Evolutionary conservation across 1,140 invertebrate species (phyloP).

Genomic region (Oreohelix idahoensis): DNA sequence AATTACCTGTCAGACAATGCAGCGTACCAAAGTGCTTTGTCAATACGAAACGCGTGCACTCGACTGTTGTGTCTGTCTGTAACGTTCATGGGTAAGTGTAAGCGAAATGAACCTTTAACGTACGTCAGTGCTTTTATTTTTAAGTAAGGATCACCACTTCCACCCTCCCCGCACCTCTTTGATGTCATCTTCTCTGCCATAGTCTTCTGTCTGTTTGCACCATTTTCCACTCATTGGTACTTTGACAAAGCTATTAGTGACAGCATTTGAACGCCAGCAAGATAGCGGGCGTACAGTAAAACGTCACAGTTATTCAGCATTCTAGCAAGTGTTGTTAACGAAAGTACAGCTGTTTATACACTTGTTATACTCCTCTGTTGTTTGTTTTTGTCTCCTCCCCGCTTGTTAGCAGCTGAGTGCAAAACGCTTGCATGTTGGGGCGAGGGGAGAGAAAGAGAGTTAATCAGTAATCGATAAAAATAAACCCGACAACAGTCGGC

Average conservation of each 20-base stretch:
- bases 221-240: neutral
- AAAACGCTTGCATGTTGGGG: neutral
- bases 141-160: too few relatives aligned
- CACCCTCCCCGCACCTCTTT: too few relatives aligned
- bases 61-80: neutral
- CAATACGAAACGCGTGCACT: neutral
- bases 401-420: neutral
- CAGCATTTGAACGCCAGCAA: neutral
- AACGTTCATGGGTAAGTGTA: neutral
- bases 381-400: constrained; percentile 1
- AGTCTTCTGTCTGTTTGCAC: neutral
- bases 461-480: constrained; percentile 8
- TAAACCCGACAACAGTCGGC: neutral
- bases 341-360: neutral
- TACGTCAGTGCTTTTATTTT: too few relatives aligned
- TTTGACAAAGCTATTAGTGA: neutral
- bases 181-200: too few relatives aligned
- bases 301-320: neutral
- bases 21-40: neutral
- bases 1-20: neutral
- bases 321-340: neutral
- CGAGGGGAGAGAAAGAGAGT: neutral
- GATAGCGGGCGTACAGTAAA: neutral
- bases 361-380: neutral
- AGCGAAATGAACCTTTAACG: too few relatives aligned